Evolutionary conservation across 2,797 vertebrate genomes (phyloP), one percentile per base, ranked within the genome.

Genomic region (Muraenolepis orangiensis): DNA sequence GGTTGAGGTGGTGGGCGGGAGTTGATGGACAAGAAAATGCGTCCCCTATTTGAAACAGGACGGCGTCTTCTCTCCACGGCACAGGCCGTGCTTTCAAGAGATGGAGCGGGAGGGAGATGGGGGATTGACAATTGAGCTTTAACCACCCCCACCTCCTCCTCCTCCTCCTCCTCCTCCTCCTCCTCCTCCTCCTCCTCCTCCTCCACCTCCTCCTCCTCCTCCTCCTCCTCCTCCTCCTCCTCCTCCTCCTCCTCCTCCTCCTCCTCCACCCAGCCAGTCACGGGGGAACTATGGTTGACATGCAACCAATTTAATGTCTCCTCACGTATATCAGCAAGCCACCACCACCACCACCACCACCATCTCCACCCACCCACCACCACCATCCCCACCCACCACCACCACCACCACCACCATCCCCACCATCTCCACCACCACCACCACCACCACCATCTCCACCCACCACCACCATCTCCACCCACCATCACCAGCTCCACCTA

Each of bases 281-380:
- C 51, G 20, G n/a, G 51, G 46, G 73, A 75, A 79, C 83, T 86
- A 81, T 26, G 72, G 81, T 80, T 84, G 51, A 83, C 84, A 77
- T 66, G 81, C 13, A 11, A 74, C 86, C 85, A 80, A 88, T 90
- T 91, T 91, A 86, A 89, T 87, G 75, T 73, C 71, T 66, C 70
- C 74, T 86, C 74, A 73, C 78, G 81, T 88, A 86, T 87, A 86
- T 89, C 83, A 70, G 78, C 18, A 28, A 74, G 57, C 77, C 36
- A 31, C 12, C 30, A 64, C 36, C n/a, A n/a, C 69, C 67, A 4
- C 20, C 51, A 57, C 20, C 51, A n/a, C 51, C 51, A 11, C 18
- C 51, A 51, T 13, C 11, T n/a, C 67, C 42, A 7, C 7, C 51
- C 51, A n/a, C 18, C 20, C 51, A 57, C 20, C 51, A n/a, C 51